These are phyloP conservation scores for Hydropsyche betteni DNA, from an alignment of 2,888 invertebrate genomes.

Conservation along the genomic window DNA sequence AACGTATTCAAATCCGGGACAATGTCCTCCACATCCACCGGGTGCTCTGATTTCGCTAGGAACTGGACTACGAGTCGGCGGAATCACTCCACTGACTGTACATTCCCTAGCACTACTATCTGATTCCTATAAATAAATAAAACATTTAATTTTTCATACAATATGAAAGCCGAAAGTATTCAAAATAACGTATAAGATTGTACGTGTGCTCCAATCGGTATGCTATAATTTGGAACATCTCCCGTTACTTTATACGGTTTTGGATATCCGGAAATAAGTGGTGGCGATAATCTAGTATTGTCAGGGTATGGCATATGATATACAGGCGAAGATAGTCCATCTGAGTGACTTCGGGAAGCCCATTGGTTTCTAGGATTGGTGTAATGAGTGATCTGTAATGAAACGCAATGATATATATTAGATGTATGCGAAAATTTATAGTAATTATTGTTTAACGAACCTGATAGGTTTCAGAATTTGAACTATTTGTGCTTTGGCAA, in stretches of 20 bases:
- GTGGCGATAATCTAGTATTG: slow-evolving; percentile 54
- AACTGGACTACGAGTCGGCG: slow-evolving; percentile 56
- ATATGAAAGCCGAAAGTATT: not conserved
- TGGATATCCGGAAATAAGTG: slow-evolving; percentile 39
- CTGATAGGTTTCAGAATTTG: slow-evolving; percentile 64
- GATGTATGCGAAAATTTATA: not conserved
- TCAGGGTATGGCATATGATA: slow-evolving; percentile 63
- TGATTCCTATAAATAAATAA: slow-evolving; percentile 40
- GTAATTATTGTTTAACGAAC: slow-evolving; percentile 54
- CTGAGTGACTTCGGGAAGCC: slow-evolving; percentile 54
- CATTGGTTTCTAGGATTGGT: slow-evolving; percentile 45
- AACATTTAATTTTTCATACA: not conserved
- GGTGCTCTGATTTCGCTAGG: slow-evolving; percentile 66
- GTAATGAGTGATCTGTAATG: slow-evolving; percentile 45
- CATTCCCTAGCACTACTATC: slow-evolving; percentile 46
- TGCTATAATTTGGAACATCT: slow-evolving; percentile 47
- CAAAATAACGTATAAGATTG: not conserved
- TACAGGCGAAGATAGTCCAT: slow-evolving; percentile 62
- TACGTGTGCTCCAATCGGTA: slow-evolving; percentile 46
- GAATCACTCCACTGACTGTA: not conserved
- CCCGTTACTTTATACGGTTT: slow-evolving; percentile 42
- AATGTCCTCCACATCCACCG: slow-evolving; percentile 75
- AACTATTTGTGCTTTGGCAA: slow-evolving; percentile 63
- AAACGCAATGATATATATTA: no score
- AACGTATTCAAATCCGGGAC: slow-evolving; percentile 75